Conservation (phyloP, 2,113 vertebrate genomes). For the Callaeas wilsoni region DNA sequence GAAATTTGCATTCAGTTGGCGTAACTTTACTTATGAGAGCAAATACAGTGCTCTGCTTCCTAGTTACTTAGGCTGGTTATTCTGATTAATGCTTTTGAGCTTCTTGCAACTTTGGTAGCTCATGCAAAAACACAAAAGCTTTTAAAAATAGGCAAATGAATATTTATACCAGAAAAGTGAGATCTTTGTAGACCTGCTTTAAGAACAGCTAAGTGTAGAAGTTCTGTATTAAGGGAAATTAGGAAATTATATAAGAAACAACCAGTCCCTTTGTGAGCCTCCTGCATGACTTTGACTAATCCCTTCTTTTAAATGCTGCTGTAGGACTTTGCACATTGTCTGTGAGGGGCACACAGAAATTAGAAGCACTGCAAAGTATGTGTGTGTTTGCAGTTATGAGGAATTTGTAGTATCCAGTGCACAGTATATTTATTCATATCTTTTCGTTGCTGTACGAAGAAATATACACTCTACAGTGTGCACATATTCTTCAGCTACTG, state of each 20-base stretch:
- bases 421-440: background rate
- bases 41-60: background rate
- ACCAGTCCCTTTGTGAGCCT: background rate
- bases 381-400: background rate
- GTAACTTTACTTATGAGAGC: background rate
- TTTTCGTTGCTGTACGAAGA: background rate
- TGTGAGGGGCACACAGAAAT: background rate
- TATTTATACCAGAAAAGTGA: background rate
- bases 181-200: background rate
- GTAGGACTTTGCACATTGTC: background rate
- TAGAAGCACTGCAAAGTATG: background rate
- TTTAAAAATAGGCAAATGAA: background rate
- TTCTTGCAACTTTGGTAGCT: slow-evolving; percentile 12
- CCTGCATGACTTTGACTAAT: background rate
- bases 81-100: background rate
- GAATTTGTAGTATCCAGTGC: background rate
- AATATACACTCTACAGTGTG: background rate
- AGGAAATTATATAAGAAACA: background rate
- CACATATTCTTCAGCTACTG: background rate
- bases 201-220: background rate
- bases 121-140: background rate
- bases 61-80: background rate
- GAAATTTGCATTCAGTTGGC: background rate
- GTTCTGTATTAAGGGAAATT: background rate
- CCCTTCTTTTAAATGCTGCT: background rate